Evolutionary conservation across 2,888 invertebrate genomes (phyloP), one percentile per base, ranked within the genome.

Genomic region (Sesia apiformis): DNA sequence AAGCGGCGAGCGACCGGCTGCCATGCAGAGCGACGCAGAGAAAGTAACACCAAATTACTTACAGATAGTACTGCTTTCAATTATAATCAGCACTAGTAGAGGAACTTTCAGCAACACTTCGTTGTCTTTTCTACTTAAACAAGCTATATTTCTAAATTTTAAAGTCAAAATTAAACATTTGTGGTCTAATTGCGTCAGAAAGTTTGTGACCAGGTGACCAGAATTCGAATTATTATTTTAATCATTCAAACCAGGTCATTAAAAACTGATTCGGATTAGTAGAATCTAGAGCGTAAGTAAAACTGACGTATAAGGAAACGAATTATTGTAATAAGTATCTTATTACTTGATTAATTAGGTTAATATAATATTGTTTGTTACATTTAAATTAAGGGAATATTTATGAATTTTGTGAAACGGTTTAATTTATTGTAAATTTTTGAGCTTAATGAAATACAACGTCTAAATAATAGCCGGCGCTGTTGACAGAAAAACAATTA

Each of bases 1-100:
- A 68, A 95, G 94, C 78, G 95, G 95, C 74, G 93, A 91, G 76
- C 88, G 92, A 56, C 92, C 92, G 55, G 92, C 92, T 43, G 92
- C 92, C 39, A 92, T 92, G 92, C 92, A 92, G 66, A 90, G 90
- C 60, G 58, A 64, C 56, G 73, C 78, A 3, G 63, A 63, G 7
- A 73, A 71, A 57, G 60, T 69, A 40, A 61, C 73, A 5, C 77
- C 82, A 4, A 58, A 69, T 38, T 40, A 72, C 49, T 61, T 69
- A 3, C 61, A 66, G 3, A 57, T 72, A 8, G 56, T 75, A 43
- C 53, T 79, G 5, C 55, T 78, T 49, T 60, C 73, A 49, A 60
- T 72, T 49, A 67, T 65, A 49, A 53, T 51, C 39, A 38, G 38
- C 52, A 55, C 42, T 39, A 52, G 38, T 39, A 49, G 23, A 23